These are phyloP conservation scores for Margarornis squamiger DNA, from an alignment of 2,797 vertebrate genomes.

Conservation along the genomic window DNA sequence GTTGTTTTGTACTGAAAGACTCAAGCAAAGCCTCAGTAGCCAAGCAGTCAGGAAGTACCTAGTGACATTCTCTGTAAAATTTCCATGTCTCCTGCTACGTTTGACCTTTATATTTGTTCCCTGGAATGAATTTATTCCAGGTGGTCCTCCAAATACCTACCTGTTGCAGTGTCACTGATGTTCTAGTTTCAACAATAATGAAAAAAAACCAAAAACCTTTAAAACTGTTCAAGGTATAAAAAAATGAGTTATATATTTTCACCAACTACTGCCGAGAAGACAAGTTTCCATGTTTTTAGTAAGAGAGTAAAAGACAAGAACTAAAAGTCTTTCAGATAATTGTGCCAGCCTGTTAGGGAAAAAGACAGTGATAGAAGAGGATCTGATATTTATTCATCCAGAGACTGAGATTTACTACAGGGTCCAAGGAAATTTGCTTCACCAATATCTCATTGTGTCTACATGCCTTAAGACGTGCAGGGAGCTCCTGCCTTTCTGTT, in stretches of 20 bases:
- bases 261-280: not conserved
- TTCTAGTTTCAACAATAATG: not conserved
- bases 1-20: not conserved
- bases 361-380: not conserved
- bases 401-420: not conserved
- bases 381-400: not conserved
- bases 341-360: not conserved
- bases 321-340: not conserved
- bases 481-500: not conserved
- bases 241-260: not conserved
- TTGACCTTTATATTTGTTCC: not conserved
- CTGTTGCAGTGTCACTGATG: not conserved
- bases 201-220: rapidly evolving
- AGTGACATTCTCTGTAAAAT: not conserved
- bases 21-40: not conserved
- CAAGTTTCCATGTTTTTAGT: not conserved
- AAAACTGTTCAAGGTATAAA: not conserved
- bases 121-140: not conserved
- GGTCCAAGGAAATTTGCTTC: not conserved
- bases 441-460: not conserved
- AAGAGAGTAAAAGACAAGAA: not conserved
- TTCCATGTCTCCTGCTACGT: rapidly evolving
- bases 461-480: not conserved
- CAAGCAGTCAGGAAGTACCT: not conserved
- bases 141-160: not conserved